phyloP scores from a whole-genome alignment of 2,888 invertebrate genomes.

The Drosophila percnosoma region DNA sequence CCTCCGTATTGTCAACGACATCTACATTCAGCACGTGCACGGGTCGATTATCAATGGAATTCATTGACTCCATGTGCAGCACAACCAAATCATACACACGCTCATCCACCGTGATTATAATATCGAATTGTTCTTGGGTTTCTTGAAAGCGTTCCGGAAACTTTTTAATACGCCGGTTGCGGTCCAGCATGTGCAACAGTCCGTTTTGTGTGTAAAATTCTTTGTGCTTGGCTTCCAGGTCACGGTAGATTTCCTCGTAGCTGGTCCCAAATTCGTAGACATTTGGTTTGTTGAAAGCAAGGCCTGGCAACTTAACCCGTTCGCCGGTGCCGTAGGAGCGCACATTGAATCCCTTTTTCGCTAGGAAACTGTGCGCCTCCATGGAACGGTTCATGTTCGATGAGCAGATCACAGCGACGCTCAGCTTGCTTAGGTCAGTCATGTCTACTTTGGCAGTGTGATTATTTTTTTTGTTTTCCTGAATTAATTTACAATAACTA shows the following conservation, averaged over 20 bases:
- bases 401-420: conserved; percentile 98
- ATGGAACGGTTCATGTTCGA: conserved; percentile 99
- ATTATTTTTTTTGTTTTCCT: conserved; percentile 1
- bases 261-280: conserved; percentile 98
- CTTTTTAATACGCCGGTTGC: conserved; percentile 97
- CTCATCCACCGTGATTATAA: conserved; percentile 98
- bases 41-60: conserved; percentile 92
- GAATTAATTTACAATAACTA: conserved; percentile 11
- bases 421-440: conserved; percentile 86
- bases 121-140: conserved; percentile 95
- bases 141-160: conserved; percentile 97
- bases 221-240: conserved; percentile 95
- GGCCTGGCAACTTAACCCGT: conserved; percentile 98
- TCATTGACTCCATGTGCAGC: conserved; percentile 94
- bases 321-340: conserved; percentile 97
- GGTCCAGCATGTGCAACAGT: conserved; percentile 98
- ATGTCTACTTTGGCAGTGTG: conserved; percentile 76
- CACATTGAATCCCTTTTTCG: conserved; percentile 98
- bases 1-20: conserved; percentile 99
- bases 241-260: conserved; percentile 98
- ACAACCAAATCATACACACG: conserved; percentile 99
- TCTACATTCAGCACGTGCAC: conserved; percentile 99
- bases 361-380: conserved; percentile 99
- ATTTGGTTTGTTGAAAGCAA: conserved; percentile 96
- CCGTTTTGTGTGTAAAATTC: conserved; percentile 99